Percentiles rank a stretch among this genome's conserved stretches.
Evolutionary conservation across 1,140 invertebrate species (phyloP).

Genomic region (Aleiodes sp.): DNA sequence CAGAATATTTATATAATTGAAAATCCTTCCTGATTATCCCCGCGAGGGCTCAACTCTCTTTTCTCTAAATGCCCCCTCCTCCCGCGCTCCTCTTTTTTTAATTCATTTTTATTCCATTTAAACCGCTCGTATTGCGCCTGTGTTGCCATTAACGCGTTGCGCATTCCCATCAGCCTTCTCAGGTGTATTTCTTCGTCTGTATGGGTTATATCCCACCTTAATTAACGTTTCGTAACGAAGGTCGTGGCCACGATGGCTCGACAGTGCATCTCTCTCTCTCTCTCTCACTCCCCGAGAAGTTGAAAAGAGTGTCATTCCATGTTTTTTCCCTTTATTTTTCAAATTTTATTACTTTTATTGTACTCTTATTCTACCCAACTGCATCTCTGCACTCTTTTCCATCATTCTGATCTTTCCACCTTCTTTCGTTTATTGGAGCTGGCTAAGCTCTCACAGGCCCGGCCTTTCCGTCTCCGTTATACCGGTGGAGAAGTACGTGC

Average conservation of each 20-base stretch:
- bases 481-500: conserved; percentile 21
- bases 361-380: background rate
- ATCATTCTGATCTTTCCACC: conserved; percentile 14
- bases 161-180: conserved; percentile 13
- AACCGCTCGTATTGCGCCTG: background rate
- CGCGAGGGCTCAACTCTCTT: conserved; percentile 34
- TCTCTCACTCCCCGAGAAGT: conserved; percentile 17
- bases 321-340: background rate
- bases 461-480: conserved; percentile 25
- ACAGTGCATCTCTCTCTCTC: conserved; percentile 27
- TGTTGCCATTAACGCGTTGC: conserved; percentile 27
- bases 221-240: conserved; percentile 60
- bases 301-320: conserved; percentile 19
- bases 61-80: conserved; percentile 3
- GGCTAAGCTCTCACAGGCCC: background rate
- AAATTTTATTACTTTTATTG: background rate
- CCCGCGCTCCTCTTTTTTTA: background rate
- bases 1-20: background rate
- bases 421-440: conserved; percentile 11
- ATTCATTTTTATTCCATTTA: conserved; percentile 26
- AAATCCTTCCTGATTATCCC: conserved; percentile 34
- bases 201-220: conserved; percentile 47
- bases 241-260: conserved; percentile 47
- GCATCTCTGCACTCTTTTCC: background rate
- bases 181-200: background rate